Evolutionary conservation across 2,113 vertebrate species (phyloP).

Genomic region (Cariama cristata): DNA sequence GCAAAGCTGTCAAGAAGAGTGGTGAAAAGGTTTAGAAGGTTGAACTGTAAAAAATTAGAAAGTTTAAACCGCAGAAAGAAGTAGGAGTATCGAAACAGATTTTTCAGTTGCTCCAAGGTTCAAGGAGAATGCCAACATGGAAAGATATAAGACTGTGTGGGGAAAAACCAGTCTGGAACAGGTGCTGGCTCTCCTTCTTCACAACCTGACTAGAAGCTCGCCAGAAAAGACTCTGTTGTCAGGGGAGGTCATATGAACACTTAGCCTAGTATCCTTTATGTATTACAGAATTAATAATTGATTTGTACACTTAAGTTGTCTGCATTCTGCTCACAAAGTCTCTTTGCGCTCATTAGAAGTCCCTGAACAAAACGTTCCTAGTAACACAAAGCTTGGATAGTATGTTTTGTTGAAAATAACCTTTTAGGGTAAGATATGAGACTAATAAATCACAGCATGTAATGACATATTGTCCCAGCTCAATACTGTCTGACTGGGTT

Average conservation of each 20-base stretch:
- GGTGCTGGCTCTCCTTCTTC: background rate
- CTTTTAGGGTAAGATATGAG: background rate
- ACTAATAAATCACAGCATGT: background rate
- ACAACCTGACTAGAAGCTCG: background rate
- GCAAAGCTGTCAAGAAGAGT: background rate
- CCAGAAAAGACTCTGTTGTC: background rate
- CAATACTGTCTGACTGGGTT: background rate
- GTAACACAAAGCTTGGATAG: background rate
- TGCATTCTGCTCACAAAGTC: background rate
- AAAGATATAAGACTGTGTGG: background rate
- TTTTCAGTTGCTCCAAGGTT: background rate
- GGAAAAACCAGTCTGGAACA: background rate
- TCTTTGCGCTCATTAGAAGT: background rate
- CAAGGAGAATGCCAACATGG: background rate
- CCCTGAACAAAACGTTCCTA: background rate
- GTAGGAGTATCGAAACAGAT: background rate
- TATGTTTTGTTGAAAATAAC: background rate
- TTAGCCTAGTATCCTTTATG: background rate
- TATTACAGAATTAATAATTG: background rate
- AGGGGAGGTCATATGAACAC: background rate
- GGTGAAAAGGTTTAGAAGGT: background rate
- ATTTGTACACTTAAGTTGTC: background rate
- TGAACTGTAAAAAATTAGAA: background rate
- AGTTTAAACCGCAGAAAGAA: background rate
- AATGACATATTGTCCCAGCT: background rate